Conservation (phyloP, 35 echinoderm and acorn worm genomes). For the Eucidaris tribuloides region DNA sequence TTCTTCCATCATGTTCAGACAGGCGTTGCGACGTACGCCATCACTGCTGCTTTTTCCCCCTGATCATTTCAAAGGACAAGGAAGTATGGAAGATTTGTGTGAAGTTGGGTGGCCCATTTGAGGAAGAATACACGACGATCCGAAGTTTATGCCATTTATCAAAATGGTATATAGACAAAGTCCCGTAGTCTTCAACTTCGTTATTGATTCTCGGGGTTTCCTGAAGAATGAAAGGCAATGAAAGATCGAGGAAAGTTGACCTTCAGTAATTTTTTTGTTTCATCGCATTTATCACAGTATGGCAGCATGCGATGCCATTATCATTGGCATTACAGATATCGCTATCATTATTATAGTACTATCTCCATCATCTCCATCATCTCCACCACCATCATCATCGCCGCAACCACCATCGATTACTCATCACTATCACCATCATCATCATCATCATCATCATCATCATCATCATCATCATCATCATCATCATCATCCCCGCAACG, state of each 20-base stretch:
- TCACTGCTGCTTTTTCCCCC: too few relatives aligned
- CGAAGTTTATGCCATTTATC: background rate
- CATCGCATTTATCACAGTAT: too few relatives aligned
- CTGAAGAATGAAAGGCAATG: too few relatives aligned
- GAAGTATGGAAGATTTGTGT: background rate
- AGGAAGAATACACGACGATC: background rate
- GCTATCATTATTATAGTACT: background rate
- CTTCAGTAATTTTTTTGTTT: too few relatives aligned
- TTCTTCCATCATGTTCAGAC: slow-evolving; percentile 21
- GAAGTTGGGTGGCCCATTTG: background rate
- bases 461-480: slow-evolving; percentile 39
- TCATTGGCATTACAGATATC: background rate
- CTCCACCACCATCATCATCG: slow-evolving; percentile 13
- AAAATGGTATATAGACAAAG: background rate
- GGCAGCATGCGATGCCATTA: too few relatives aligned
- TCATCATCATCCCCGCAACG: background rate
- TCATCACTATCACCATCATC: slow-evolving; percentile 4
- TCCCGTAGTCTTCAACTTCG: background rate
- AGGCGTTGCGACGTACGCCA: background rate
- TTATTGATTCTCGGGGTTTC: too few relatives aligned
- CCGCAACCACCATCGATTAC: background rate
- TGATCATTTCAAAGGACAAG: too few relatives aligned
- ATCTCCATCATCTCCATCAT: background rate
- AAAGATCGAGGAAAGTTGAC: too few relatives aligned
- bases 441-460: slow-evolving; percentile 30